phyloP scores from a whole-genome alignment of 2,113 vertebrate genomes.

The Nothocercus nigrocapillus region DNA sequence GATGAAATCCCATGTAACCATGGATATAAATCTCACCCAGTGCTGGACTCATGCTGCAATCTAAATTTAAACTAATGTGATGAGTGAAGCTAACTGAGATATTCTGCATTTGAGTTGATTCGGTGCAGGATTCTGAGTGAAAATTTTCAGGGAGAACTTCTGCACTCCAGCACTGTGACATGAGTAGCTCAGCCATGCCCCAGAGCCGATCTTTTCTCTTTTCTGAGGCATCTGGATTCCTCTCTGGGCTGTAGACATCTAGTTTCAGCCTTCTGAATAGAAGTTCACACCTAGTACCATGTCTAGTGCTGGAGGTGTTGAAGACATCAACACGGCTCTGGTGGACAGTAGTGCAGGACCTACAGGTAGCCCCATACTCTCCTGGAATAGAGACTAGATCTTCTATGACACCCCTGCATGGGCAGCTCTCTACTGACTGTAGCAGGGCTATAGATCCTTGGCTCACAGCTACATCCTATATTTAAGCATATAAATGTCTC shows the following conservation, averaged over 20 bases:
- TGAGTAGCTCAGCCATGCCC: neutral
- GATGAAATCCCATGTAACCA: neutral
- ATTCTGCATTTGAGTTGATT: neutral
- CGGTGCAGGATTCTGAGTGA: neutral
- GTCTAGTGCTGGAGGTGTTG: neutral
- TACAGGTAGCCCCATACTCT: neutral
- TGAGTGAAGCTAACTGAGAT: neutral
- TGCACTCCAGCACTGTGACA: neutral
- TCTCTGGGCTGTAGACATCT: neutral
- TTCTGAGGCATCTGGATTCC: neutral
- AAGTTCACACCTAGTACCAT: neutral
- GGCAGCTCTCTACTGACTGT: neutral
- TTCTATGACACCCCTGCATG: fast-evolving
- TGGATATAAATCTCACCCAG: neutral
- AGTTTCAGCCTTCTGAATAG: neutral
- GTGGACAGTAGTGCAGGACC: neutral
- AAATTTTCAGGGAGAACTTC: neutral
- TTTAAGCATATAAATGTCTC: neutral
- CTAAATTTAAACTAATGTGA: neutral
- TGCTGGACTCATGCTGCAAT: neutral
- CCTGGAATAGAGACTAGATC: neutral
- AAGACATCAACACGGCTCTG: neutral
- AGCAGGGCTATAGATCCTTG: fast-evolving
- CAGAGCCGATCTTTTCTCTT: neutral
- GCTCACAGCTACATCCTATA: neutral